Evolutionary conservation across 1,140 invertebrate genomes (phyloP), one percentile per base, ranked within the genome.

Genomic region (Ostrea denselamellosa): DNA sequence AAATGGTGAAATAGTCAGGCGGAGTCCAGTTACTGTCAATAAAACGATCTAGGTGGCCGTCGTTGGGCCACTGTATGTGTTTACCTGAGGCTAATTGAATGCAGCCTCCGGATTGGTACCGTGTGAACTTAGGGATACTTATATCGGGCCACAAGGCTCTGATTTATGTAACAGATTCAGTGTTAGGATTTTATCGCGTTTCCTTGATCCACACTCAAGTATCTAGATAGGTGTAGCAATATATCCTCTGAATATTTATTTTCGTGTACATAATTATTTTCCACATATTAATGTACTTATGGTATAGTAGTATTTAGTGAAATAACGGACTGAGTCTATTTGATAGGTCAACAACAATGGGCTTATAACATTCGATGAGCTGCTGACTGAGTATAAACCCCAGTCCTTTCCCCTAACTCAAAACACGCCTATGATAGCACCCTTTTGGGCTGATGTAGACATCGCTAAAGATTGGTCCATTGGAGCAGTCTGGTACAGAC

Each of bases 261-360:
- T 19, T 7, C 19, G 56, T 19, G 34, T 44, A 44, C 34, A 1
- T 44, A 44, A 2, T 2, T 44, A 1, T 5, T 5, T 5, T 5
- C 34, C 34, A 44, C 34, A 44, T 44, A 44, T 44, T 44, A 44
- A 44, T 44, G 34, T 44, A 44, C 34, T 44, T 44, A 44, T 44
- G 34, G 5, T 44, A 5, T 44, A 44, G 34, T 2, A 1, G 34
- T 44, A 44, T 44, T 44, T 44, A 44, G 34, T 44, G 5, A 44
- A 44, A n/a, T n/a, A 2, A 44, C 34, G 34, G 5, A 2, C 34
- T 44, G 34, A 44, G 5, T 62, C 56, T 17, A 19, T 62, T 19
- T 62, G 56, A 17, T 86, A 93, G 92, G 92, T 93, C 22, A 93
- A 91, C 85, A 93, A 92, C 85, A 93, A 93, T 87, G 92, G 92